phyloP scores from a whole-genome alignment of 2,797 vertebrate species.

The Ptychobarbus kaznakovi region DNA sequence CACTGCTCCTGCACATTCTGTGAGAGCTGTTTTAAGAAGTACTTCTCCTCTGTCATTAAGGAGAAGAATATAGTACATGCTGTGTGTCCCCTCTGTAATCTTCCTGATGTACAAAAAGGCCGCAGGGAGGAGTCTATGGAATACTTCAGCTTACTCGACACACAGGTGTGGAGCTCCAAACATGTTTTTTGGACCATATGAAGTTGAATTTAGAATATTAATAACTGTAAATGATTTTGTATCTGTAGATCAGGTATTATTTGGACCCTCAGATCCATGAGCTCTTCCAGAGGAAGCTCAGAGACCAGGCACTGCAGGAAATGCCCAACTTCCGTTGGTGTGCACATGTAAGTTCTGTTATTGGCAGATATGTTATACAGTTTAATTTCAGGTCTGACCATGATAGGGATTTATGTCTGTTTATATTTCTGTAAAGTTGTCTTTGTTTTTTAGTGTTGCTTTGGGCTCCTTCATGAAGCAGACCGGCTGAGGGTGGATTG shows the following conservation, averaged over 20 bases:
- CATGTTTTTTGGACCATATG: not conserved
- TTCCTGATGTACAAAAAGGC: slow-evolving; percentile 70
- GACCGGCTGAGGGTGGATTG: slow-evolving; percentile 80
- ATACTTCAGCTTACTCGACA: slow-evolving; percentile 82
- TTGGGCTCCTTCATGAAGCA: slow-evolving; percentile 79
- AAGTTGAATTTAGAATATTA: not conserved
- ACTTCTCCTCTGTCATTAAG: slow-evolving; percentile 77
- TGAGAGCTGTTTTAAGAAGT: slow-evolving; percentile 76
- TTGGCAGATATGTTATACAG: not conserved
- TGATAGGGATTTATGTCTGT: not conserved
- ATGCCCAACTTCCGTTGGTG: slow-evolving; percentile 83
- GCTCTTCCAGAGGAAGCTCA: slow-evolving; percentile 82
- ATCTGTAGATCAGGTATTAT: slow-evolving; percentile 78
- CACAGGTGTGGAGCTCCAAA: slow-evolving; percentile 71
- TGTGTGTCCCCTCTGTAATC: slow-evolving; percentile 79
- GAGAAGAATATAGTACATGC: slow-evolving; percentile 76
- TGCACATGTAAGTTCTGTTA: slow-evolving; percentile 74
- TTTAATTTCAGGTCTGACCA: not conserved
- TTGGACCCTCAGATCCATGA: slow-evolving; percentile 76
- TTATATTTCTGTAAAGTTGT: not conserved
- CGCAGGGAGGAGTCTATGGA: slow-evolving; percentile 75
- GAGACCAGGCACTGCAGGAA: slow-evolving; percentile 77
- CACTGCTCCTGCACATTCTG: slow-evolving; percentile 82
- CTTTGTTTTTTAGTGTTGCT: slow-evolving; percentile 74
- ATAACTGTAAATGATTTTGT: not conserved